Base-by-base conservation (phyloP, 1,140 invertebrate genomes). In the Drosophila serrata region DNA sequence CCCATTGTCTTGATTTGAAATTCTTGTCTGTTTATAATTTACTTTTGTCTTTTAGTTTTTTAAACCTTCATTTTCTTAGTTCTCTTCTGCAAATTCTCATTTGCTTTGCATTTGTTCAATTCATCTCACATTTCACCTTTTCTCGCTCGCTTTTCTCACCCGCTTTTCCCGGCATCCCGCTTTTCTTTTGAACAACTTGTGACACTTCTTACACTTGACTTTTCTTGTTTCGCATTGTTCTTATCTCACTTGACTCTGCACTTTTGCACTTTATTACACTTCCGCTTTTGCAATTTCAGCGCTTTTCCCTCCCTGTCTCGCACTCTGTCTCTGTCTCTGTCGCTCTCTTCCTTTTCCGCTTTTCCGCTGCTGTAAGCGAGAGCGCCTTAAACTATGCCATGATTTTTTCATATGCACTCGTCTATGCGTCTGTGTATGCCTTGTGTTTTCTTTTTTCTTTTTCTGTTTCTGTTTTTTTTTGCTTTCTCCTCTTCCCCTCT, bases 221-320 rank as follows among this genome's bases (percentile, higher is more conserved):
- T 77, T 77, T 77, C 61, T 76, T 76, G 74, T 77, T 81, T 75
- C 59, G 70, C 45, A 59, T 69, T 68, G 57, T 74, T 75, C 45
- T 72, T 63, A 57, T 70, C 57, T 43, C 75, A 58, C 58, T 45
- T 61, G 48, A 53, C 57, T 51, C 40, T 49, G 65, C 81, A 69
- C 72, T 85, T 81, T 79, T 80, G 65, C 81, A 77, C 65, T 85
- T 81, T 82, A 76, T 88, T 79, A 74, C 70, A 78, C 82, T 76
- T 86, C 79, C 82, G 84, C 64, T 88, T 76, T 72, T 70, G 67
- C 75, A 75, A 69, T 72, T 87, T 67, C 80, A 62, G 63, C 70
- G 55, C 40, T 46, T 69, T 76, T 57, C 51, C 46, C n/a, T n/a
- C 24, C 22, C 22, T 15, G 8, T 31, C 62, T 6, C 31, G 8